Evolutionary conservation across 2,113 vertebrate genomes (phyloP).

Genomic region (Sclerurus mexicanus): DNA sequence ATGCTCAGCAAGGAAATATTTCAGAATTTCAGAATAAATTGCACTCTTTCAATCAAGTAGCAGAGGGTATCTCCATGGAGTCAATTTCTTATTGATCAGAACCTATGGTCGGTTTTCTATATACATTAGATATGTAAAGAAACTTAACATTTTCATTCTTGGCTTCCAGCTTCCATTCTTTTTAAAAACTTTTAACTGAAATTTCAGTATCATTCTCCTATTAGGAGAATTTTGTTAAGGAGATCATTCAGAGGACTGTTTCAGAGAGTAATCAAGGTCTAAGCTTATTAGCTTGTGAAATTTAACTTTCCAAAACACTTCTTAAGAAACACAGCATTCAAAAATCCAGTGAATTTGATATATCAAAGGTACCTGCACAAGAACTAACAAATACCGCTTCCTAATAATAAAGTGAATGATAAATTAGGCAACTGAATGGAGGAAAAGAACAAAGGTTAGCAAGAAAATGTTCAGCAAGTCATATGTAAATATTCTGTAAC

Average conservation of each 20-base stretch:
- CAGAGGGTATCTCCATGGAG: not conserved
- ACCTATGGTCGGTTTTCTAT: not conserved
- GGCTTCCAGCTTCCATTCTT: not conserved
- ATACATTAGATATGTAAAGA: not conserved
- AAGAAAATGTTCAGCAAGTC: not conserved
- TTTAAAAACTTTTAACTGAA: not conserved
- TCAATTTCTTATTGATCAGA: not conserved
- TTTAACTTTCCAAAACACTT: not conserved
- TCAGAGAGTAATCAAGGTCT: not conserved
- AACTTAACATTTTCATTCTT: not conserved
- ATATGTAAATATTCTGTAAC: not conserved
- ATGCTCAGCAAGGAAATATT: not conserved
- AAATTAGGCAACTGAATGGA: not conserved
- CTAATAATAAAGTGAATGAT: not conserved
- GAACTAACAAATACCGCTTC: not conserved
- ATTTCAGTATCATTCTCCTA: not conserved
- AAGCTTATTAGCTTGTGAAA: not conserved
- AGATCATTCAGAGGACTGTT: not conserved
- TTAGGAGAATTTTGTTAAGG: not conserved
- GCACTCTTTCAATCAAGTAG: not conserved
- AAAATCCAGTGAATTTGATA: not conserved
- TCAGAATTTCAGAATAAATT: not conserved
- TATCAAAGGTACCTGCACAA: not conserved
- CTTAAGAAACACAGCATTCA: not conserved
- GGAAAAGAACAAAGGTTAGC: not conserved